Evolutionary conservation across 2,113 vertebrate species (phyloP), one percentile per base, ranked within the genome.

Genomic region (Phainopepla nitens): DNA sequence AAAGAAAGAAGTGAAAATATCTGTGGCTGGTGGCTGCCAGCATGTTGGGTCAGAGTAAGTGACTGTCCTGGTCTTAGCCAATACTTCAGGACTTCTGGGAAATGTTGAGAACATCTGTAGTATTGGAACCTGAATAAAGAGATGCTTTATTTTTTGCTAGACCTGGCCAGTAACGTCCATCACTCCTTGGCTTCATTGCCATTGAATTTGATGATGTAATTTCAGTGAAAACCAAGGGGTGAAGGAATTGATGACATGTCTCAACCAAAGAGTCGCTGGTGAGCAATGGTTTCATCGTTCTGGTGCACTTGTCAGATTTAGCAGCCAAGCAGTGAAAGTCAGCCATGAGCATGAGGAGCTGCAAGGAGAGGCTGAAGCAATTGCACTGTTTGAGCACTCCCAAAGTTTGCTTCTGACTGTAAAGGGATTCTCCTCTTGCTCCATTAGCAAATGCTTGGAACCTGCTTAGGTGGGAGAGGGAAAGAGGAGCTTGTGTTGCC

Each of bases 201-300:
- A 11, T 60, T 68, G 51, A 62, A 33, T 54, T 84, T 79, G 44
- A 31, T 69, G 33, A n/a, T 58, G 33, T 36, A 71, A 47, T 70
- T 82, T 36, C 50, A 87, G 51, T 64, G 69, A 75, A 84, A 61
- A 75, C 42, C 9, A 22, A 49, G 13, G 41, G n/a, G 24, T 9
- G 19, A 71, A 71, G 86, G 49, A 54, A 21, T 29, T 31, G 57
- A 3, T 71, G 66, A 8, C 11, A 12, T 20, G 11, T 85, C 61
- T 85, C 24, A 71, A 10, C 9, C 42, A 31, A 62, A n/a, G 33
- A 24, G 20, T 50, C 53, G 15, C 7, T n/a, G 15, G n/a, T 17
- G 53, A 72, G 57, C 58, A 9, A 0, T 13, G 49, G 33, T 72
- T 57, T 72, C 0, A 2, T 51, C 0, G 0, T 57, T 27, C 39